A percentile compares a stretch with the other conserved stretches of the same genome.
Conservation (phyloP, 2,113 vertebrate genomes). For the Aplodontia rufa region DNA sequence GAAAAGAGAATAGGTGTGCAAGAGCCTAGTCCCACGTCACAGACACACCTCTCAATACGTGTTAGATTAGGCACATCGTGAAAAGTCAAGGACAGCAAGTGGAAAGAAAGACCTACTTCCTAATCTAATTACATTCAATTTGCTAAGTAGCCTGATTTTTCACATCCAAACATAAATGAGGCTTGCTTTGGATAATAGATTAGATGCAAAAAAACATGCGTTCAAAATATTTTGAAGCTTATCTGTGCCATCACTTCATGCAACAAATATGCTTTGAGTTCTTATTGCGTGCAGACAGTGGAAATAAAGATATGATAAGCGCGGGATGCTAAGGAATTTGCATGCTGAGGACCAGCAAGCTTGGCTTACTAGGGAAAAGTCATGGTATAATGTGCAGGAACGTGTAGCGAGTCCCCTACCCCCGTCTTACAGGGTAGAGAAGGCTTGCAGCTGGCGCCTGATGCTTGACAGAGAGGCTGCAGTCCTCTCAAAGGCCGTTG, state of each 20-base stretch:
- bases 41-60: not conserved
- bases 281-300: not conserved
- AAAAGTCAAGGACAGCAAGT: conserved; percentile 36
- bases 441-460: not conserved
- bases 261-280: not conserved
- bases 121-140: conserved; percentile 42
- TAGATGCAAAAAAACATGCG: not conserved
- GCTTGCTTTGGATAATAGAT: not conserved
- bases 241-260: not conserved
- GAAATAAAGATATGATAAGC: not conserved
- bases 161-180: not conserved
- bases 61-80: not conserved
- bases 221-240: conserved; percentile 4
- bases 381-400: not conserved
- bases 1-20: not conserved
- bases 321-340: not conserved
- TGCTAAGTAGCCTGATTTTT: not conserved
- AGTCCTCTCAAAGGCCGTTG: not conserved
- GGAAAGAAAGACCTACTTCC: conserved; percentile 28
- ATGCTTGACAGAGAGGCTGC: not conserved
- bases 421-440: no score
- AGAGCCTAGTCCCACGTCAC: not conserved
- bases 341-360: not conserved
- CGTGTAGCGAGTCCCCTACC: not conserved
- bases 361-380: not conserved